Percentiles rank a stretch among this genome's conserved stretches.
Conservation (phyloP, 2,797 vertebrate genomes). For the Phataginus tetradactyla region DNA sequence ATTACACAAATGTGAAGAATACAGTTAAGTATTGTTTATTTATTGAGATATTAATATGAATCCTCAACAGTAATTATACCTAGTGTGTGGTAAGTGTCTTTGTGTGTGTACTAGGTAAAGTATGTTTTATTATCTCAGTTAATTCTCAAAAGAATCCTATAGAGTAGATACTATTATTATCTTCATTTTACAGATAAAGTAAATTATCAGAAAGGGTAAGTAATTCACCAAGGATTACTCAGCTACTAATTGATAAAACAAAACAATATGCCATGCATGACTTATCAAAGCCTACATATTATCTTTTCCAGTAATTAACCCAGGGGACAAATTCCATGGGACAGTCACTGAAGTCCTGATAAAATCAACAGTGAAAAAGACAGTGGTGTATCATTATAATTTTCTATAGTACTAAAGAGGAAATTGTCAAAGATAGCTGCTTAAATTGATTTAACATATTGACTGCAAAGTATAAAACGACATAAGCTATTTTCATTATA, state of each 20-base stretch:
- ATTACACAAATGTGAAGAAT: background rate
- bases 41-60: background rate
- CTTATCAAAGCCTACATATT: background rate
- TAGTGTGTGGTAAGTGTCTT: background rate
- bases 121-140: background rate
- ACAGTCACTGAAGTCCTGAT: background rate
- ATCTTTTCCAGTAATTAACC: background rate
- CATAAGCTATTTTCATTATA: background rate
- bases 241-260: background rate
- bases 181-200: background rate
- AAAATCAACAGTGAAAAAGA: background rate
- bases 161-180: background rate
- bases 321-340: background rate
- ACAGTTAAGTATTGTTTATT: background rate
- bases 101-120: background rate
- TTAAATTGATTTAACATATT: background rate
- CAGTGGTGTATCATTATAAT: background rate
- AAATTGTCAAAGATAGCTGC: background rate
- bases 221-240: background rate
- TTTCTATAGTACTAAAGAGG: background rate
- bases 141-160: background rate
- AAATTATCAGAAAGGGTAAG: background rate
- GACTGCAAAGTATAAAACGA: background rate
- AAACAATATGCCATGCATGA: background rate
- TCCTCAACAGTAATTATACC: background rate